These are phyloP conservation scores for Stegostoma tigrinum DNA, from an alignment of 2,113 vertebrate species.

Conservation along the genomic window DNA sequence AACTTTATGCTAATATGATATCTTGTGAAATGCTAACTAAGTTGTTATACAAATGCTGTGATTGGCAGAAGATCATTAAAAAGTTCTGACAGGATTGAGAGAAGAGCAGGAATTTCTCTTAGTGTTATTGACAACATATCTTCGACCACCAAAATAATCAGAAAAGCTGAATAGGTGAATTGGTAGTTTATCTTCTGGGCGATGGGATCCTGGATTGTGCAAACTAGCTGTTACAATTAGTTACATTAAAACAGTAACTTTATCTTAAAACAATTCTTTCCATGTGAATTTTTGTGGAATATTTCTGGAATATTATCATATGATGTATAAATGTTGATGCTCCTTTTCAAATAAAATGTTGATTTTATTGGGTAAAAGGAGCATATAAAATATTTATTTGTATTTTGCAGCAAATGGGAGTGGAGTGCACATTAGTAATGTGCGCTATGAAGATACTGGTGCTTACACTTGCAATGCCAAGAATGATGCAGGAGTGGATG, in stretches of 20 bases:
- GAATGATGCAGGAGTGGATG: too few species aligned
- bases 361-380: too few species aligned
- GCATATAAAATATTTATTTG: too few species aligned
- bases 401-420: too few species aligned
- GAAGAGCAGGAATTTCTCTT: background rate
- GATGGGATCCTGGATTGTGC: background rate
- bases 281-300: too few species aligned
- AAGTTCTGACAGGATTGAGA: background rate
- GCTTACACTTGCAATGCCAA: too few species aligned
- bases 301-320: too few species aligned
- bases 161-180: background rate
- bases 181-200: background rate
- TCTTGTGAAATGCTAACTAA: background rate
- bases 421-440: too few species aligned
- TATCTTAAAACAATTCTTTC: background rate
- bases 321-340: background rate
- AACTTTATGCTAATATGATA: background rate
- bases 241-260: background rate
- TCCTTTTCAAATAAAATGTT: too few species aligned
- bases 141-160: background rate
- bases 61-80: background rate
- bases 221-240: background rate
- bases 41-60: background rate
- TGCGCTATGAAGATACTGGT: too few species aligned
- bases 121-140: background rate